Evolutionary conservation across 1,140 invertebrate species (phyloP), one percentile per base, ranked within the genome.

Genomic region (Limonius californicus): DNA sequence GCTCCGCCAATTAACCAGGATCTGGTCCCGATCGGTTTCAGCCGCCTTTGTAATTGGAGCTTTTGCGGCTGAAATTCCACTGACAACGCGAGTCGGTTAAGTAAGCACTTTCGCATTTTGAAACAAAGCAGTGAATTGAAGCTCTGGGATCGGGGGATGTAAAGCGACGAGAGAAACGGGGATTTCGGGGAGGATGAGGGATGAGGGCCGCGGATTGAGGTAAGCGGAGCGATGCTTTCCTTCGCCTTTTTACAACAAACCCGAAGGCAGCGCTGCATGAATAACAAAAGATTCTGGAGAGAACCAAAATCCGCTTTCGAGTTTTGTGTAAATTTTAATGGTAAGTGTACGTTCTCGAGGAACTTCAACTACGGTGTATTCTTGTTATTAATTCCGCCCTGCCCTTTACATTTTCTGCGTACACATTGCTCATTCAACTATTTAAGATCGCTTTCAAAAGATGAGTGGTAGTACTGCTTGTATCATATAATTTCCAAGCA

Each of bases 241-340:
- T 20, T 47, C 45, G 45, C 45, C 45, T 47, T 47, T 47, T 47
- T 47, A 47, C 20, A 47, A 18, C 15, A 47, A 20, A 20, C 23
- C 23, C 23, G 23, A 27, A 16, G 45, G 45, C 45, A 16, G 15
- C 45, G 50, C 16, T 54, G 50, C 23, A 54, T 54, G 19, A 54
- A 19, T 54, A 54, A 54, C 15, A 54, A 54, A 54, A 54, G 50
- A 27, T 23, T 54, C 16, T 9, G n/a, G 2, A 12, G 35, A 39
- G 35, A 39, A 27, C 23, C 23, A 27, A 27, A 27, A 27, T 27
- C 23, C 23, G 23, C 23, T 27, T 27, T 27, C 23, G 23, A 27
- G 23, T 27, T 27, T 27, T 27, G 23, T 27, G 23, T 27, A 12
- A 39, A 39, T 39, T 39, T 39, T 39, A 12, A 39, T 39, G 23